phyloP scores from a whole-genome alignment of 2,888 invertebrate genomes.

The Notocelia uddmanniana region DNA sequence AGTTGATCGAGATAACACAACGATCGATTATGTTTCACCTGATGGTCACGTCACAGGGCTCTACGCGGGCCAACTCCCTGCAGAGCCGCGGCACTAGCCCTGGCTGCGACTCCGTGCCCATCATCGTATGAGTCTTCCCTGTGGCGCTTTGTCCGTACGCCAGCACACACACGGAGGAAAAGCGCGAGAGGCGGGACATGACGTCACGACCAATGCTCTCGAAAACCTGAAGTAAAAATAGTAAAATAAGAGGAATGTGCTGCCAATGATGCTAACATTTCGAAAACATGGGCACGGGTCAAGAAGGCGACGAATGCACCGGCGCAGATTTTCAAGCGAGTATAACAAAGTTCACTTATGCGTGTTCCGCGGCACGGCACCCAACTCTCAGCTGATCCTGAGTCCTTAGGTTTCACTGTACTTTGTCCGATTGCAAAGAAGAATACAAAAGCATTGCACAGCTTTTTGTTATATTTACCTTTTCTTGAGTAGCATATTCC shows the following conservation, averaged over 20 bases:
- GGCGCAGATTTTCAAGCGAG: too few relatives aligned
- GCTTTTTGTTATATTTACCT: slow-evolving; percentile 57
- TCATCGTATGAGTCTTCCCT: slow-evolving; percentile 92
- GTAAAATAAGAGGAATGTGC: background rate
- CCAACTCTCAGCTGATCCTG: too few relatives aligned
- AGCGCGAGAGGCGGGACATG: slow-evolving; percentile 86
- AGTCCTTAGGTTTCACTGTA: too few relatives aligned
- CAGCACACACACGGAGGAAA: slow-evolving; percentile 89
- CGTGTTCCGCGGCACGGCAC: too few relatives aligned
- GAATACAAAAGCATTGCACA: background rate
- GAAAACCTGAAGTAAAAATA: slow-evolving; percentile 83
- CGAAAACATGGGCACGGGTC: too few relatives aligned
- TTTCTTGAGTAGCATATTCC: slow-evolving; percentile 82
- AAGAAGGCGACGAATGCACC: too few relatives aligned
- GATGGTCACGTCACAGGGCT: slow-evolving; percentile 67
- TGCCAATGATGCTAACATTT: background rate
- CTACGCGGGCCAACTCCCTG: slow-evolving; percentile 64
- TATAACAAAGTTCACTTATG: too few relatives aligned
- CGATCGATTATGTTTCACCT: slow-evolving; percentile 58
- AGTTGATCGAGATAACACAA: background rate
- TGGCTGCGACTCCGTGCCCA: slow-evolving; percentile 84
- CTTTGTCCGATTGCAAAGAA: too few relatives aligned
- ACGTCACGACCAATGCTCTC: slow-evolving; percentile 88
- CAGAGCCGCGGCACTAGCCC: slow-evolving; percentile 78
- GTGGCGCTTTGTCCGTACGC: slow-evolving; percentile 92